Evolutionary conservation across 2,797 vertebrate species (phyloP).

Genomic region (Chaunax sp.): DNA sequence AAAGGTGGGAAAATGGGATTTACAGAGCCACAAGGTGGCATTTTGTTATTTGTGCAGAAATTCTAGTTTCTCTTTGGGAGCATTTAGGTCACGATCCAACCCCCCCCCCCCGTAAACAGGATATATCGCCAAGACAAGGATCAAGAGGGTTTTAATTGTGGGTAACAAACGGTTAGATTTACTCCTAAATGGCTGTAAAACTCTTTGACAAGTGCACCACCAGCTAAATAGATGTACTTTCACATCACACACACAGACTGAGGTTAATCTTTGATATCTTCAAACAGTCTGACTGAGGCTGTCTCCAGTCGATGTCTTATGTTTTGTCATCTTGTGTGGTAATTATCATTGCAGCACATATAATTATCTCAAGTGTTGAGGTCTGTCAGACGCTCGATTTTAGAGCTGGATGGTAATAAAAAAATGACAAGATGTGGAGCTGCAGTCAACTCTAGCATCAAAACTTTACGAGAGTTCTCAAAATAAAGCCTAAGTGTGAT

Average conservation of each 20-base stretch:
- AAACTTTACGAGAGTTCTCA: neutral
- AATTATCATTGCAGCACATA: conserved; percentile 70
- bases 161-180: conserved; percentile 24
- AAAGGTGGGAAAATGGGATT: conserved; percentile 29
- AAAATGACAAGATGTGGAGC: neutral
- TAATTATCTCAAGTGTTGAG: conserved; percentile 78
- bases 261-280: conserved; percentile 62
- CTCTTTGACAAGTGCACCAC: conserved; percentile 51
- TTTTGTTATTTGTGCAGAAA: conserved; percentile 6
- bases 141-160: conserved; percentile 31
- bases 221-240: conserved; percentile 42
- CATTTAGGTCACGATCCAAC: conserved; percentile 51
- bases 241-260: conserved; percentile 37
- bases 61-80: conserved; percentile 26
- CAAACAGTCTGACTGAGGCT: conserved; percentile 67
- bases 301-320: conserved; percentile 34
- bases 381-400: conserved; percentile 52
- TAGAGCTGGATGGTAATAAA: conserved; percentile 2
- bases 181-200: conserved; percentile 36
- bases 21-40: neutral
- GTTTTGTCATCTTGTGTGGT: conserved; percentile 51
- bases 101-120: conserved; percentile 1
- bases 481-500: neutral
- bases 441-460: neutral
- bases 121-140: conserved; percentile 21